A percentile compares a stretch with the other conserved stretches of the same genome.
Evolutionary conservation across 2,113 vertebrate species (phyloP).

Genomic region (Amphiprion ocellaris): DNA sequence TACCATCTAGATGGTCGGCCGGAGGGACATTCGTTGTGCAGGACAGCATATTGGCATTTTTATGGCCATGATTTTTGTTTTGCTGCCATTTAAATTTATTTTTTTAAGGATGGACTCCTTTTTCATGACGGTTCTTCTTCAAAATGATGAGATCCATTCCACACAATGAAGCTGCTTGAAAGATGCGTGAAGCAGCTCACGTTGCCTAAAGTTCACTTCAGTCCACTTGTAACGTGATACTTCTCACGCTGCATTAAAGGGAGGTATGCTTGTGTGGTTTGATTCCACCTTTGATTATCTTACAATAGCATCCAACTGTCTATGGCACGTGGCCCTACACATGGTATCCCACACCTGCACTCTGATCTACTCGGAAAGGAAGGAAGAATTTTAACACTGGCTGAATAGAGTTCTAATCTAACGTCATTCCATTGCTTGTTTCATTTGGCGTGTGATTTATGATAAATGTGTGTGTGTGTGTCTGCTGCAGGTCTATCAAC

Average conservation of each 20-base stretch:
- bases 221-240: too few species aligned
- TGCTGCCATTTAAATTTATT: slow-evolving; percentile 75
- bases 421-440: background rate
- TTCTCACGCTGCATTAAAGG: too few species aligned
- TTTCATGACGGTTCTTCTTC: slow-evolving; percentile 60
- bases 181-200: background rate
- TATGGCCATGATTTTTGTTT: slow-evolving; percentile 83
- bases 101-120: slow-evolving; percentile 54
- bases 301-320: background rate
- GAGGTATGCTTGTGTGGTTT: background rate
- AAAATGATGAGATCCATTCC: slow-evolving; percentile 42
- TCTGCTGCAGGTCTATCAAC: slow-evolving; percentile 28
- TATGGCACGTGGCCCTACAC: too few species aligned
- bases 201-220: background rate
- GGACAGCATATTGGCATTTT: slow-evolving; percentile 82
- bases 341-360: too few species aligned
- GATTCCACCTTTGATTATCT: background rate
- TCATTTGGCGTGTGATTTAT: background rate
- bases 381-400: background rate
- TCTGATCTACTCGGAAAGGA: background rate
- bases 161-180: background rate
- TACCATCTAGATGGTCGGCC: slow-evolving; percentile 56
- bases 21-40: slow-evolving; percentile 68
- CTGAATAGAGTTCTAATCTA: background rate
- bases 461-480: background rate